A percentile compares a stretch with the other conserved stretches of the same genome.
These are phyloP conservation scores for Hoplostethus atlanticus DNA, from an alignment of 2,797 vertebrate species.

Conservation along the genomic window DNA sequence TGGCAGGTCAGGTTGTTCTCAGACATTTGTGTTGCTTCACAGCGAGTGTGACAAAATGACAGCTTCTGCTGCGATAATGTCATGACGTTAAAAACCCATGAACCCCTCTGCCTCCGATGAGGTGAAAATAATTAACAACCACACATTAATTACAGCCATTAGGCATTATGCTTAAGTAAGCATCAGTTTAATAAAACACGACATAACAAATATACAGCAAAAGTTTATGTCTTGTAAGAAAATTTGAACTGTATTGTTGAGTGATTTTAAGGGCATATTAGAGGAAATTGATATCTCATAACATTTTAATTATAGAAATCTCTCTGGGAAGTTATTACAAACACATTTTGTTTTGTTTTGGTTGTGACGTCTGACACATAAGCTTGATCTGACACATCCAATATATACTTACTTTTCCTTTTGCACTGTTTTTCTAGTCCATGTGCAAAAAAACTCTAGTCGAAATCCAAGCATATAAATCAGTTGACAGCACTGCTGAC, in stretches of 20 bases:
- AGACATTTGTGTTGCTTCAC: slow-evolving; percentile 45
- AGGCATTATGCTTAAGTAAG: slow-evolving; percentile 25
- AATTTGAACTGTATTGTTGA: neutral
- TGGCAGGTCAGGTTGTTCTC: slow-evolving; percentile 71
- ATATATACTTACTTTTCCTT: neutral
- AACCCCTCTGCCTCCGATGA: slow-evolving; percentile 11
- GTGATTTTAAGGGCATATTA: slow-evolving; percentile 10
- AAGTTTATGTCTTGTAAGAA: slow-evolving; percentile 7
- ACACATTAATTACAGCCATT: slow-evolving; percentile 40
- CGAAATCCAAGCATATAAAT: slow-evolving; percentile 4
- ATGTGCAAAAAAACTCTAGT: neutral
- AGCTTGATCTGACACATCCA: slow-evolving; percentile 3
- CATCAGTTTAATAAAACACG: slow-evolving; percentile 13
- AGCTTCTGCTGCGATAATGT: slow-evolving; percentile 24
- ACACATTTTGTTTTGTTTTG: slow-evolving; percentile 3
- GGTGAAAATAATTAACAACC: slow-evolving; percentile 10
- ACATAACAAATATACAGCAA: neutral
- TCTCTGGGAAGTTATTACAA: neutral
- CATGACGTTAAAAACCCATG: slow-evolving; percentile 28
- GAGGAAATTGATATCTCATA: neutral
- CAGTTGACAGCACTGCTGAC: slow-evolving; percentile 5
- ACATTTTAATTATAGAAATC: neutral
- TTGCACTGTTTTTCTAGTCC: neutral
- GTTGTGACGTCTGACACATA: neutral
- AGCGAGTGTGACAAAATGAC: slow-evolving; percentile 15